Evolutionary conservation across 2,888 invertebrate genomes (phyloP).

Genomic region (Lycaena phlaeas): DNA sequence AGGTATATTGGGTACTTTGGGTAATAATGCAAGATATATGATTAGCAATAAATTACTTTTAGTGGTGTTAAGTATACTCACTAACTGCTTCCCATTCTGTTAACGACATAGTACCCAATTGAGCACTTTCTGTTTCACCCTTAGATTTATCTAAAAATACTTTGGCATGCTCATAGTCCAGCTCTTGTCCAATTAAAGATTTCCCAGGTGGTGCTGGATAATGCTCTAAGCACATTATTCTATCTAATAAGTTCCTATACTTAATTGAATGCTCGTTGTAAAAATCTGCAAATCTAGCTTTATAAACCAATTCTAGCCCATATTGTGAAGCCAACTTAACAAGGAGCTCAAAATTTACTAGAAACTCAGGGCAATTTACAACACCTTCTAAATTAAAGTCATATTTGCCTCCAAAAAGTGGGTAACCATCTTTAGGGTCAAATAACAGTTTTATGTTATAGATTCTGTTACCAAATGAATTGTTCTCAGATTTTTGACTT

Average conservation of each 20-base stretch:
- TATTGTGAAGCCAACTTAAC: conserved; percentile 80
- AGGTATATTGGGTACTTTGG: too few species aligned
- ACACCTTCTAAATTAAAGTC: conserved; percentile 96
- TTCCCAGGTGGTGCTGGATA: conserved; percentile 78
- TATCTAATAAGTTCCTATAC: conserved; percentile 74
- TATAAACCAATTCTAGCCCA: conserved; percentile 79
- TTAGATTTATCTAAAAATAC: conserved; percentile 63
- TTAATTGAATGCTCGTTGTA: conserved; percentile 74
- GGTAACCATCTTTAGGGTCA: conserved; percentile 76
- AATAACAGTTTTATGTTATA: conserved; percentile 82
- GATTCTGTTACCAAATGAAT: conserved; percentile 84
- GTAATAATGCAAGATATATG: too few species aligned
- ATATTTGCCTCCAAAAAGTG: conserved; percentile 96
- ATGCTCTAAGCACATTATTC: conserved; percentile 86
- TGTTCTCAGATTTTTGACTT: conserved; percentile 69
- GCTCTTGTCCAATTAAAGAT: conserved; percentile 70
- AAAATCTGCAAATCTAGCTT: conserved; percentile 85
- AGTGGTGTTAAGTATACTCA: too few species aligned
- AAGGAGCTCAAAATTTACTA: conserved; percentile 93
- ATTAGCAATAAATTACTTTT: too few species aligned
- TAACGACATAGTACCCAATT: conserved; percentile 86
- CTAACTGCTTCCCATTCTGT: conserved; percentile 95
- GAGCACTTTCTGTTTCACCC: conserved; percentile 40
- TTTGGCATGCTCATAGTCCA: conserved; percentile 83
- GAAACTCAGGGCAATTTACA: conserved; percentile 98